Percentiles rank a stretch among this genome's conserved stretches.
Conservation (phyloP, 2,113 vertebrate genomes). For the Hippocampus comes region DNA sequence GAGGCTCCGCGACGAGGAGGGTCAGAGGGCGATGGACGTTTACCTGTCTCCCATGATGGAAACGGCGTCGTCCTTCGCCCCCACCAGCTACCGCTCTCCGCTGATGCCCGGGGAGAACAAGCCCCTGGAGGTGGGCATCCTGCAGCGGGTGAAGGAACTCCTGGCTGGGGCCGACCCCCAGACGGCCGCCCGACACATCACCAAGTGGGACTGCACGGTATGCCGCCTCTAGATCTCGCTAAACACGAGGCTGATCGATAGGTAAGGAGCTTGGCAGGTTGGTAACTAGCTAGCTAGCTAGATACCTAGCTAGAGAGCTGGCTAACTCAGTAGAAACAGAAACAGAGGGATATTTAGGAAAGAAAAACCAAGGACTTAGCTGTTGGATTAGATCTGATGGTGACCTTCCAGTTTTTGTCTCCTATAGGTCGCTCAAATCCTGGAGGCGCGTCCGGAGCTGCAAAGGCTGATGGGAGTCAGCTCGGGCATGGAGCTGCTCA, state of each 20-base stretch:
- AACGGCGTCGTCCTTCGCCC: slow-evolving; percentile 81
- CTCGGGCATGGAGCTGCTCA: slow-evolving; percentile 91
- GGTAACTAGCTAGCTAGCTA: not conserved
- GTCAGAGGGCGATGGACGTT: slow-evolving; percentile 24
- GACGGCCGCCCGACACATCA: slow-evolving; percentile 85
- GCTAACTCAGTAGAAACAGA: not conserved
- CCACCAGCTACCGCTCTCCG: slow-evolving; percentile 75
- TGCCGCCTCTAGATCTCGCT: not conserved
- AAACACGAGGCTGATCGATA: not conserved
- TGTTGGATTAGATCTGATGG: not conserved
- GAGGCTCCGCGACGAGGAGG: slow-evolving; percentile 46
- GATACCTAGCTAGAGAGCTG: too few species aligned
- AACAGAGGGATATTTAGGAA: not conserved
- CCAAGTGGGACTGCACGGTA: slow-evolving; percentile 91
- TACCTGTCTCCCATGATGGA: slow-evolving; percentile 76
- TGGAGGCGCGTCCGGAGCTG: slow-evolving; percentile 82
- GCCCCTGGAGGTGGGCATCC: slow-evolving; percentile 84
- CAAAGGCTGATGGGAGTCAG: slow-evolving; percentile 89
- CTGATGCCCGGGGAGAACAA: slow-evolving; percentile 87
- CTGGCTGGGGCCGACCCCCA: slow-evolving; percentile 81
- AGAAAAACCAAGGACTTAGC: too few species aligned
- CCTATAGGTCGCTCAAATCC: slow-evolving; percentile 85
- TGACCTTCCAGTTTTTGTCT: not conserved
- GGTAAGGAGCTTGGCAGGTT: not conserved
- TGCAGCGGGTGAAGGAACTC: slow-evolving; percentile 88